These are phyloP conservation scores for Drosophila carrolli DNA, from an alignment of 1,140 invertebrate species.

Conservation along the genomic window DNA sequence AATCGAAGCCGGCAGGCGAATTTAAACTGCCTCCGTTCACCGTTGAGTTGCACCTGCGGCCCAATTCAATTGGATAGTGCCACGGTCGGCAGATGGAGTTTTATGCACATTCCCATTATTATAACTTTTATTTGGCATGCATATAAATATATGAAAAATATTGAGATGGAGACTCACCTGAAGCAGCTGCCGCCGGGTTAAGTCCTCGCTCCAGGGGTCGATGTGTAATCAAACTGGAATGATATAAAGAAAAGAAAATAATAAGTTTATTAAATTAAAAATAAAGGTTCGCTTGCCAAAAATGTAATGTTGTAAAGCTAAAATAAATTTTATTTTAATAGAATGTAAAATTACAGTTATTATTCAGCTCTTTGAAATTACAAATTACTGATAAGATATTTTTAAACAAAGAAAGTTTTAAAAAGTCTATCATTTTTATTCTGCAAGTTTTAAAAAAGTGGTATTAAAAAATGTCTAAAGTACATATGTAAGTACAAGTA, in stretches of 20 bases:
- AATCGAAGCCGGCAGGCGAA: slow-evolving; percentile 52
- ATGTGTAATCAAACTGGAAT: slow-evolving; percentile 55
- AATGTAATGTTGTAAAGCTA: too few species aligned
- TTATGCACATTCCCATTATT: slow-evolving; percentile 59
- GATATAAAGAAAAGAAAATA: not conserved
- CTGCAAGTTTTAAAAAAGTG: too few species aligned
- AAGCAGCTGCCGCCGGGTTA: slow-evolving; percentile 50
- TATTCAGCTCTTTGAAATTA: too few species aligned
- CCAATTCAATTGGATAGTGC: slow-evolving; percentile 67
- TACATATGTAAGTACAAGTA: too few species aligned
- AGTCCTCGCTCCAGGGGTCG: slow-evolving; percentile 25
- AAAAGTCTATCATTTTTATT: too few species aligned
- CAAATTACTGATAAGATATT: too few species aligned
- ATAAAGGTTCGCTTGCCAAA: too few species aligned
- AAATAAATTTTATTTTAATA: too few species aligned
- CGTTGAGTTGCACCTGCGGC: slow-evolving; percentile 64
- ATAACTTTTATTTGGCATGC: slow-evolving; percentile 46
- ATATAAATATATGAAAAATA: slow-evolving; percentile 25
- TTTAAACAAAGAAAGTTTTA: too few species aligned
- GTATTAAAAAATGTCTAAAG: too few species aligned
- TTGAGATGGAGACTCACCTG: slow-evolving; percentile 49
- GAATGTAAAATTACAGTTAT: too few species aligned
- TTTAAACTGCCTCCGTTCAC: slow-evolving; percentile 6
- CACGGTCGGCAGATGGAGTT: slow-evolving; percentile 34
- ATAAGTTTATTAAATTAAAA: not conserved